Base-by-base conservation (phyloP, 1,140 invertebrate species). In the Drosophila mayri region DNA sequence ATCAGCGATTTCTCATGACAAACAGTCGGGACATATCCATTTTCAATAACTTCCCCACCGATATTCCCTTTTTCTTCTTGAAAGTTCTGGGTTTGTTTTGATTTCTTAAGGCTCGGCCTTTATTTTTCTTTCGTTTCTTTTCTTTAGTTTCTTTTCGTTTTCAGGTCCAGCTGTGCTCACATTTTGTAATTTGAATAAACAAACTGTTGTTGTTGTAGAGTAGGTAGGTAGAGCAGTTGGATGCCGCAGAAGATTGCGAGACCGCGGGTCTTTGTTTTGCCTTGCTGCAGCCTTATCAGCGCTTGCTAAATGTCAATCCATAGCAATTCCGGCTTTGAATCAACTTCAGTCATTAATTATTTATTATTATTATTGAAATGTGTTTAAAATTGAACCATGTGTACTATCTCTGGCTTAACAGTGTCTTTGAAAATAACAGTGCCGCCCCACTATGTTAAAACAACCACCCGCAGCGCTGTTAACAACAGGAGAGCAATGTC, bases 141-240 rank as follows among this genome's bases (percentile, higher is more conserved):
- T 4, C 7, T 30, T 20, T 18, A 14, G 32, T 52, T 20, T 18
- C 47, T 44, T 47, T 55, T 61, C 18, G 16, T 40, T 52, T 74
- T 64, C n/a, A 57, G 30, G 43, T 54, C 52, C 82, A 87, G 83
- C 83, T 86, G 83, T 86, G 83, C 68, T 72, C 65, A 57, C 66
- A 70, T 83, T 50, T 70, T 79, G 76, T 79, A 84, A 83, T 57
- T 70, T 66, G 43, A 84, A 65, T 79, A 84, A 83, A 84, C 71
- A 83, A 58, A 41, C 32, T 43, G 7, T 54, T 47, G 22, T 58
- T 52, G 32, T 59, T 44, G 43, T 73, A 77, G 57, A 43, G 59
- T 47, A 18, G 25, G n/a, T n/a, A n/a, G n/a, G n/a, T n/a, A 84
- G 67, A 57, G 47, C 16, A 20, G 25, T 49, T 76, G 68, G 65